phyloP scores from a whole-genome alignment of 2,113 vertebrate species.

The Casuarius casuarius region DNA sequence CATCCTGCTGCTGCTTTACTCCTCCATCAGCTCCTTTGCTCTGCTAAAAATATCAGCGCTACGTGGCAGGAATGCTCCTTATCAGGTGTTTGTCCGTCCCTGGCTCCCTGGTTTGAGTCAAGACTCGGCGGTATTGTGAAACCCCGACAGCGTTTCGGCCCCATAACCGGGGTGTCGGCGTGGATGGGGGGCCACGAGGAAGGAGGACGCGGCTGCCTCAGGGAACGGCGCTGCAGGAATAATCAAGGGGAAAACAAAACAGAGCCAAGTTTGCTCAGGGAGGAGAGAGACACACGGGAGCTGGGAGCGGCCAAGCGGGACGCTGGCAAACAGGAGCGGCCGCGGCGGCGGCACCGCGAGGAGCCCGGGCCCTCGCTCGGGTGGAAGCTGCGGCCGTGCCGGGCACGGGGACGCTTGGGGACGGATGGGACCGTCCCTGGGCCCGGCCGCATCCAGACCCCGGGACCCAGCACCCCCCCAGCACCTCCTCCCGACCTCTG shows the following conservation, averaged over 20 bases:
- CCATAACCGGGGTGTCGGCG: not conserved
- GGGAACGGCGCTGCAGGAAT: rapidly evolving
- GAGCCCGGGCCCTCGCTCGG: no score
- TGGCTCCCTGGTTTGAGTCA: not conserved
- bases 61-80: not conserved
- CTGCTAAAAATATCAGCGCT: not conserved
- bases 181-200: not conserved
- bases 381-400: no score
- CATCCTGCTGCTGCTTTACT: not conserved
- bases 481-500: not conserved
- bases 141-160: not conserved
- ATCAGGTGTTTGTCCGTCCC: slow-evolving; percentile 1
- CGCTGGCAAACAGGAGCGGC: rapidly evolving
- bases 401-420: no score
- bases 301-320: not conserved
- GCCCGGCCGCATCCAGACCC: no score
- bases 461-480: not conserved
- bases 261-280: not conserved
- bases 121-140: not conserved
- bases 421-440: no score
- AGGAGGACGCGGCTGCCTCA: not conserved
- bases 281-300: not conserved
- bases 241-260: rapidly evolving
- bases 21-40: not conserved
- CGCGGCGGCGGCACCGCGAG: no score